Evolutionary conservation across 2,113 vertebrate genomes (phyloP).

Genomic region (Romanogobio albipinnatus): DNA sequence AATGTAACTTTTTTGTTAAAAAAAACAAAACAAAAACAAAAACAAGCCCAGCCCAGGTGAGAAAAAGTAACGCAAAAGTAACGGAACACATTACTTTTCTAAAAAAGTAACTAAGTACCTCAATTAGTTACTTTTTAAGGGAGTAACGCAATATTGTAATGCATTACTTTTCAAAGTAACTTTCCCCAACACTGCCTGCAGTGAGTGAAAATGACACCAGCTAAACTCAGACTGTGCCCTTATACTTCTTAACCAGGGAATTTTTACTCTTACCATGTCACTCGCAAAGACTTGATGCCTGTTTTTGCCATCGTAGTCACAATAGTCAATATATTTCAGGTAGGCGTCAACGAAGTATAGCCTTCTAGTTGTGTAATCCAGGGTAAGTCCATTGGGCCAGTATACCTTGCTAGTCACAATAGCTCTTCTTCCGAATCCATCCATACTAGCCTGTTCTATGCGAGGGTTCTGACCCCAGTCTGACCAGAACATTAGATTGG

Average conservation of each 20-base stretch:
- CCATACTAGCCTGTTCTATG: slow-evolving; percentile 74
- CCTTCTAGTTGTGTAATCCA: slow-evolving; percentile 75
- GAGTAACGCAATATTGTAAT: too few relatives aligned
- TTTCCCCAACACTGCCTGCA: too few relatives aligned
- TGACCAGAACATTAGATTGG: slow-evolving; percentile 76
- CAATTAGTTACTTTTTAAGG: too few relatives aligned
- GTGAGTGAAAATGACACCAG: not conserved
- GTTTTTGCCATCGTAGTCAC: slow-evolving; percentile 74
- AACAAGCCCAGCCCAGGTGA: too few relatives aligned
- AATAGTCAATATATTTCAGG: slow-evolving; percentile 78
- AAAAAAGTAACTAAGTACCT: too few relatives aligned
- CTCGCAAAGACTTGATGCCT: slow-evolving; percentile 76
- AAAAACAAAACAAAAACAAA: too few relatives aligned
- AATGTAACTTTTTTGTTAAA: too few relatives aligned
- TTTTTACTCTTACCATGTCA: slow-evolving; percentile 67
- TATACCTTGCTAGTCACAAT: slow-evolving; percentile 74
- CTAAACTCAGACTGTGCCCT: not conserved
- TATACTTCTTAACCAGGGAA: not conserved
- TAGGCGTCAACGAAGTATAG: slow-evolving; percentile 78
- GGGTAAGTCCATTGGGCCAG: slow-evolving; percentile 76
- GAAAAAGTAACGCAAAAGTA: too few relatives aligned
- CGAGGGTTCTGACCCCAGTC: slow-evolving; percentile 79
- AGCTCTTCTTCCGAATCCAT: slow-evolving; percentile 65
- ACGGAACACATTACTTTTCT: too few relatives aligned
- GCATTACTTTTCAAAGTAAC: too few relatives aligned